A percentile compares a stretch with the other conserved stretches of the same genome.
Conservation (phyloP, 1,140 invertebrate genomes). For the Colletes latitarsis region DNA sequence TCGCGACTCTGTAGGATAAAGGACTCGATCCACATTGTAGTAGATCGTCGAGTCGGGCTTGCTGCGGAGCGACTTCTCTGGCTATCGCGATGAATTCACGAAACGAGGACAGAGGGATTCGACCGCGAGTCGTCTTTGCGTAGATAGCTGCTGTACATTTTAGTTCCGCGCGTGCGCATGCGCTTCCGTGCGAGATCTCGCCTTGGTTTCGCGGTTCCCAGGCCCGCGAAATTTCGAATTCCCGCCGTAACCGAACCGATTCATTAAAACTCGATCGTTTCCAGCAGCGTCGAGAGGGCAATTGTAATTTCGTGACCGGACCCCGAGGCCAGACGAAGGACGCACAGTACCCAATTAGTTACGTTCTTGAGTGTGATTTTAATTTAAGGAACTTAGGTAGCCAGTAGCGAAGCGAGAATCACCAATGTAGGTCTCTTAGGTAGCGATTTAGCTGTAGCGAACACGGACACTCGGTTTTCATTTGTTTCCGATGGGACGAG, state of each 20-base stretch:
- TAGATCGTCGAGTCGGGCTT: no score
- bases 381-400: conserved; percentile 65
- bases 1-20: no score
- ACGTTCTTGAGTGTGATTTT: conserved; percentile 79
- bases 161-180: conserved; percentile 4
- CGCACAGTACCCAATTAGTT: conserved; percentile 51
- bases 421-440: not conserved
- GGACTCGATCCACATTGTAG: no score
- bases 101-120: no score
- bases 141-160: conserved; percentile 18
- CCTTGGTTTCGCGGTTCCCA: not conserved
- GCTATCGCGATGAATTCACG: no score
- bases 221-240: not conserved
- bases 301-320: not conserved
- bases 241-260: no score
- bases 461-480: conserved; percentile 16
- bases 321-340: not conserved
- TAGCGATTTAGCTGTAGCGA: conserved; percentile 22
- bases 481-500: conserved; percentile 2
- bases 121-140: not conserved
- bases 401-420: conserved; percentile 38
- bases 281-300: no score
- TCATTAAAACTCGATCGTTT: no score
- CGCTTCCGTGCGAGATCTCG: conserved; percentile 32
- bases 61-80: no score